Evolutionary conservation across 2,113 vertebrate genomes (phyloP).

Genomic region (Argyrosomus japonicus): DNA sequence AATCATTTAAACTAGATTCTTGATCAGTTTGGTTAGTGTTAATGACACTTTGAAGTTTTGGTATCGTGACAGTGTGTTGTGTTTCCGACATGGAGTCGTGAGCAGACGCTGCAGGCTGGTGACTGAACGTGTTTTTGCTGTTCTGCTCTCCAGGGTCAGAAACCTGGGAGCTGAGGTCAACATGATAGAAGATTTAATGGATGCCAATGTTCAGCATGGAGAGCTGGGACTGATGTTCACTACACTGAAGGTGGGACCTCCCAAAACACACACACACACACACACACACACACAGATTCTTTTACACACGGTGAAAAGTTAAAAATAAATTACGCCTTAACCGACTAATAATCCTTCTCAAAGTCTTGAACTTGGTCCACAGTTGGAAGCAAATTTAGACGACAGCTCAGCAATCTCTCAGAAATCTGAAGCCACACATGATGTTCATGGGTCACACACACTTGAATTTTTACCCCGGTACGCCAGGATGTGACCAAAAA

Average conservation of each 20-base stretch:
- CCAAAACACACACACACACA: not conserved
- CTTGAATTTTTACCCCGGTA: too few species aligned
- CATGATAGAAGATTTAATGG: conserved; percentile 97
- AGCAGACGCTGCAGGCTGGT: not conserved
- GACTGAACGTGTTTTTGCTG: conserved; percentile 15
- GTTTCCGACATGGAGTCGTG: not conserved
- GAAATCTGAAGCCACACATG: not conserved
- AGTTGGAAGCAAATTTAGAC: not conserved
- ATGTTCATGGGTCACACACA: too few species aligned
- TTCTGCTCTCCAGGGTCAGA: conserved; percentile 87
- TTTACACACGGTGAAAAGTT: not conserved
- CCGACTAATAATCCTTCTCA: not conserved
- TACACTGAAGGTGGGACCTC: conserved; percentile 89
- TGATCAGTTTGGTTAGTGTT: too few species aligned
- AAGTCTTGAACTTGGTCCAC: not conserved
- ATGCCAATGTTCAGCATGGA: conserved; percentile 93
- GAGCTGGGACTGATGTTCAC: conserved; percentile 98
- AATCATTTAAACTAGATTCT: too few species aligned
- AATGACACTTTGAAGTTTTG: too few species aligned
- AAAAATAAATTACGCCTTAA: too few species aligned
- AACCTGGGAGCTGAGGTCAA: conserved; percentile 96
- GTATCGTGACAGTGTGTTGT: too few species aligned
- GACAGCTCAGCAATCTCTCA: not conserved
- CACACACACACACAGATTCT: too few species aligned
- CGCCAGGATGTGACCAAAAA: too few species aligned